Percentiles rank a stretch among this genome's conserved stretches.
These are phyloP conservation scores for Regulus satrapa DNA, from an alignment of 2,113 vertebrate species.

Conservation along the genomic window DNA sequence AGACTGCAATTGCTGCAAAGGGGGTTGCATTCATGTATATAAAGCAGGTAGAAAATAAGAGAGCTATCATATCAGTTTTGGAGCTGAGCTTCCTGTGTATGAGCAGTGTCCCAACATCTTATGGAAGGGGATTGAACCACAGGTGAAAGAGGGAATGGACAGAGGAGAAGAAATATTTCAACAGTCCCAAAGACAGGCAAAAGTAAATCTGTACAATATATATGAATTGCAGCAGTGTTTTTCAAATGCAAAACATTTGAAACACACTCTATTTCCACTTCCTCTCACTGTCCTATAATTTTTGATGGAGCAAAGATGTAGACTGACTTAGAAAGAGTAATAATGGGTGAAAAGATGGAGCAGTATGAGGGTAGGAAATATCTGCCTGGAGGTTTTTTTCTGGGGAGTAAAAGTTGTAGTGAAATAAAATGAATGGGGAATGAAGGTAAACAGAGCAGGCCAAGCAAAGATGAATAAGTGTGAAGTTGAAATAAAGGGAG, in stretches of 20 bases:
- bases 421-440: neutral
- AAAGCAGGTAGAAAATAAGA: neutral
- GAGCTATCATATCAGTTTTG: neutral
- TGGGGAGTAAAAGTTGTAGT: neutral
- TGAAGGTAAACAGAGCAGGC: neutral
- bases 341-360: neutral
- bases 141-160: neutral
- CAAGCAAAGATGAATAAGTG: neutral
- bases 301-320: neutral
- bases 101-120: neutral
- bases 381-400: neutral
- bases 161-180: neutral
- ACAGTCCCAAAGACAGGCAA: neutral
- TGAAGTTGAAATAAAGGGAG: neutral
- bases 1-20: neutral
- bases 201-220: neutral
- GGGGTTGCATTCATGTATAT: neutral
- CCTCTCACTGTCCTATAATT: neutral
- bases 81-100: neutral
- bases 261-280: neutral
- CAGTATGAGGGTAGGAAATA: neutral
- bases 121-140: neutral
- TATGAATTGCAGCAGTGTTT: neutral
- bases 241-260: neutral
- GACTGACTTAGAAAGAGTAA: neutral